These are phyloP conservation scores for Mohoua ochrocephala DNA, from an alignment of 2,113 vertebrate genomes.

Conservation along the genomic window DNA sequence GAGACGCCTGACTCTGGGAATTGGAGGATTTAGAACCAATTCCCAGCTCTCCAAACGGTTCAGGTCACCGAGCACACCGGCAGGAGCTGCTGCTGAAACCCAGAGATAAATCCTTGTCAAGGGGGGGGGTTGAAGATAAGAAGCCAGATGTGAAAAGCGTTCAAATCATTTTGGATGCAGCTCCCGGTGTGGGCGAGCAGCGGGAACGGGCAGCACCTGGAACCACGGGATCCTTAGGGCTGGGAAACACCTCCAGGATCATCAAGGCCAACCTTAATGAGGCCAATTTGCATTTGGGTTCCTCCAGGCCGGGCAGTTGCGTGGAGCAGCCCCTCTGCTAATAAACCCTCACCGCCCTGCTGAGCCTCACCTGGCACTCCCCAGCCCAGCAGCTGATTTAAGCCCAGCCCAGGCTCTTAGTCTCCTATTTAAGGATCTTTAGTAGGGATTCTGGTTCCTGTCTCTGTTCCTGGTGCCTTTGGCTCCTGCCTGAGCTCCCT, in stretches of 20 bases:
- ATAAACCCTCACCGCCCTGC: not conserved
- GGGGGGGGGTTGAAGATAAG: not conserved
- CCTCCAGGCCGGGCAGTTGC: not conserved
- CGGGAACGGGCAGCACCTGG: not conserved
- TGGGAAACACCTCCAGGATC: not conserved
- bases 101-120: not conserved
- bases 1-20: not conserved
- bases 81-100: not conserved
- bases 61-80: not conserved
- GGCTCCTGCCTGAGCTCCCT: not conserved
- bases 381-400: not conserved
- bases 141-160: not conserved
- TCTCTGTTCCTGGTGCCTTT: not conserved
- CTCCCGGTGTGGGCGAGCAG: not conserved
- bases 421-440: not conserved
- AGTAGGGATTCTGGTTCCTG: accelerated
- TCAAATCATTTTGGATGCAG: accelerated
- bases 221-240: accelerated
- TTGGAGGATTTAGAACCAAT: not conserved
- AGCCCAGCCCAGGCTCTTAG: not conserved
- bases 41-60: not conserved
- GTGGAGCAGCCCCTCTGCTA: not conserved
- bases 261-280: not conserved
- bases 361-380: not conserved
- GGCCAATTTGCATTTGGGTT: not conserved